Percentiles rank a stretch among this genome's conserved stretches.
phyloP scores from a whole-genome alignment of 2,888 invertebrate genomes.

The Apantesis nais region DNA sequence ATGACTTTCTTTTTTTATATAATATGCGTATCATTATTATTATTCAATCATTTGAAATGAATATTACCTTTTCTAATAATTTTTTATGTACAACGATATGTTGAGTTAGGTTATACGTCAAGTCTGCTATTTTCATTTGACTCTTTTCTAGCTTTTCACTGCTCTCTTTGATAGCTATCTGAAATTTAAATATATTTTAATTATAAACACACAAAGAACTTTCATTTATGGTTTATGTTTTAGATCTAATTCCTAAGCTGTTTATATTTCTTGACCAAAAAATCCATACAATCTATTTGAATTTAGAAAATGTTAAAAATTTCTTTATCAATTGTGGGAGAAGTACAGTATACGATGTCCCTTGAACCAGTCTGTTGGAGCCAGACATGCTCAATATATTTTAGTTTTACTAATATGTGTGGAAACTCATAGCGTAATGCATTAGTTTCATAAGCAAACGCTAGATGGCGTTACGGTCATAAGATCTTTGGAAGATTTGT shows the following conservation, averaged over 20 bases:
- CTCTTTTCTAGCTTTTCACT: constrained; percentile 73
- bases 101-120: constrained; percentile 73
- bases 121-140: constrained; percentile 70
- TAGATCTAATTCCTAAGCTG: too few species aligned
- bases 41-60: neutral
- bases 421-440: neutral
- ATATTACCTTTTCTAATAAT: constrained; percentile 75
- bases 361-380: neutral
- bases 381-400: neutral
- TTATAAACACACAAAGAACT: neutral
- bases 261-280: too few species aligned
- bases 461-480: neutral
- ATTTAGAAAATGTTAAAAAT: neutral
- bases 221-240: neutral
- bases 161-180: constrained; percentile 78
- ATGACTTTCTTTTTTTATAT: too few species aligned
- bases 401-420: neutral
- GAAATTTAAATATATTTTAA: constrained; percentile 25
- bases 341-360: neutral
- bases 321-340: neutral
- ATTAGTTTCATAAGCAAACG: neutral
- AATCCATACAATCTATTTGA: neutral
- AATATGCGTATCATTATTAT: too few species aligned
- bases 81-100: constrained; percentile 71
- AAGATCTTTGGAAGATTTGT: too few species aligned